Evolutionary conservation across 2,113 vertebrate species (phyloP), one percentile per base, ranked within the genome.

Genomic region (Bubalus kerabau): DNA sequence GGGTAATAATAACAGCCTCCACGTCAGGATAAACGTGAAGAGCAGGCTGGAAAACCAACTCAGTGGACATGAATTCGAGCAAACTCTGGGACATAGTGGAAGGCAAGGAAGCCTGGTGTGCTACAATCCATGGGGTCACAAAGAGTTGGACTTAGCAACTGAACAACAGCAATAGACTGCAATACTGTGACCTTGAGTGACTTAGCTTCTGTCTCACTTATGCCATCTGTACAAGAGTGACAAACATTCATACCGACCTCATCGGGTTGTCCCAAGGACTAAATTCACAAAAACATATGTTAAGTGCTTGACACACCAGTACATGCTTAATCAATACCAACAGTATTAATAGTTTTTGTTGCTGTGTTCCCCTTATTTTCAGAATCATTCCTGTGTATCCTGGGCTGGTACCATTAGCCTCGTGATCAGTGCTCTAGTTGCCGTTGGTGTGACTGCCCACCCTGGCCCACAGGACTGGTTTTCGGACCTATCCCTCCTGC

Each of bases 21-120:
- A 0, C n/a, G 67, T 43, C 24, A 36, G 28, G 46, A 48, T 26
- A 9, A 26, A n/a, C 7, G 0, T 6, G 21, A 84, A 8, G 14
- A 82, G 1, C 8, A 11, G 50, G 28, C 54, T 60, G 30, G 14
- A 28, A 23, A 9, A 17, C 48, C 71, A 76, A 76, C 71, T 76
- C 36, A 43, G 0, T 43, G 71, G 12, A 43, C 71, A 7, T 76
- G 71, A 43, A 43, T 43, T 76, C 0, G 40, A 43, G 40, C 67
- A 71, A 40, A 71, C n/a, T 23, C 71, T 15, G 40, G 40, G 71
- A 43, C 21, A 43, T 12, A 14, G 11, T 13, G 21, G 71, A 24
- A 24, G 40, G 3, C 40, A 43, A 14, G 12, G 40, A 43, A 26
- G 71, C 71, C 40, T 26, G 71, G 71, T 3, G 12, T 24, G 36